Base-by-base conservation (phyloP, 2,797 vertebrate species). In the Arctocebus calabarensis region DNA sequence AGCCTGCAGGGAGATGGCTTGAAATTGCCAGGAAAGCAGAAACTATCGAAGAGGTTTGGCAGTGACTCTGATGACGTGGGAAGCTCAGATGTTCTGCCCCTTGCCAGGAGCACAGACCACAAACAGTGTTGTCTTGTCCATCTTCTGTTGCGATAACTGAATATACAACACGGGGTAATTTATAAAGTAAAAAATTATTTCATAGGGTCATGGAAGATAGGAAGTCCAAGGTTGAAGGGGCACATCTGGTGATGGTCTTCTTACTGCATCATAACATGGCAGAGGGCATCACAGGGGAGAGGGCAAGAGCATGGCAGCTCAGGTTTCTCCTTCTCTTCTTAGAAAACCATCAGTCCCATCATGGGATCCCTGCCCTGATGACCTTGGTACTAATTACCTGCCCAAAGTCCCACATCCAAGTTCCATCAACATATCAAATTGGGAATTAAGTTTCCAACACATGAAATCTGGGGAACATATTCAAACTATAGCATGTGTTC, bases 11-110 rank as follows among this genome's bases (percentile, higher is more conserved):
- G 70, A 87, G 70, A 48, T 59, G 43, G 22, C 40, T 77, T 20
- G 88, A 90, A 91, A 59, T 57, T 59, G 73, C 77, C 62, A 62
- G 86, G 27, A 82, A 89, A 89, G 45, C 85, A 94, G 88, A 86
- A 85, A 68, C 37, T 19, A 11, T 29, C 7, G 0, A 48, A 34
- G 74, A 86, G 19, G 23, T 23, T 71, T 88, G 83, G 70, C 55
- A 68, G 75, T 3, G 45, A 27, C 16, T 1, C 64, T 2, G 61
- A 43, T 66, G 79, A 83, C 3, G 16, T 7, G 32, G 55, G n/a
- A 40, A 48, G 37, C 79, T 84, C 90, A 75, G 83, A 61, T 14
- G 45, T 37, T 20, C 61, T 66, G 68, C 8, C 20, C 55, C 22
- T 29, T 0, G 1, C 78, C 32, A 4, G 64, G 59, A 1, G 0